phyloP scores from a whole-genome alignment of 2,113 vertebrate genomes.

The Puffinus mauretanicus region DNA sequence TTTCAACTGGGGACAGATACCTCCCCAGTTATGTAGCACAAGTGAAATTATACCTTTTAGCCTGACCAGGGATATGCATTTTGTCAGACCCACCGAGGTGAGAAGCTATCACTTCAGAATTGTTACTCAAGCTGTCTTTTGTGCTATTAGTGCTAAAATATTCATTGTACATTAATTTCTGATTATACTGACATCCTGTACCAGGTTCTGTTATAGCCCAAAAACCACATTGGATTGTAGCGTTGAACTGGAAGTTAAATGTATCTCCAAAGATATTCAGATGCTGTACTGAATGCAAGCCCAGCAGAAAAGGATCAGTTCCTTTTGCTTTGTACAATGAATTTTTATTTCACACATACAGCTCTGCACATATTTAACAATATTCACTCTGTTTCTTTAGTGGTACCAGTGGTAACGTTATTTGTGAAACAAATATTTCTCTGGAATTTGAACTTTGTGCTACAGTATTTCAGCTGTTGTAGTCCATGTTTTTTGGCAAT shows the following conservation, averaged over 20 bases:
- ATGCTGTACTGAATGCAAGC: not conserved
- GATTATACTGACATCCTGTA: not conserved
- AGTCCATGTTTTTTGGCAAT: not conserved
- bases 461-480: not conserved
- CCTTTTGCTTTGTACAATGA: not conserved
- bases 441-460: not conserved
- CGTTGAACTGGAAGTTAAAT: not conserved
- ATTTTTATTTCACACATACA: not conserved
- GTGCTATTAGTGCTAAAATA: not conserved
- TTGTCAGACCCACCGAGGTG: not conserved
- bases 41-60: not conserved
- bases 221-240: not conserved
- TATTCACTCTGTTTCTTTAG: not conserved
- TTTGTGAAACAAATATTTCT: not conserved
- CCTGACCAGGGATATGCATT: not conserved
- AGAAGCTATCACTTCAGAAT: not conserved
- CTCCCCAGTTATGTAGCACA: not conserved
- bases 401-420: not conserved
- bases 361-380: not conserved
- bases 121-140: not conserved
- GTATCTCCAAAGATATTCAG: not conserved
- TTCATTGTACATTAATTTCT: not conserved
- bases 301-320: not conserved
- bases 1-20: not conserved
- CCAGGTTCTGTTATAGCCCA: not conserved